Percentiles rank a stretch among this genome's conserved stretches.
Evolutionary conservation across 1,140 invertebrate genomes (phyloP).

Genomic region (Camponotus floridanus): DNA sequence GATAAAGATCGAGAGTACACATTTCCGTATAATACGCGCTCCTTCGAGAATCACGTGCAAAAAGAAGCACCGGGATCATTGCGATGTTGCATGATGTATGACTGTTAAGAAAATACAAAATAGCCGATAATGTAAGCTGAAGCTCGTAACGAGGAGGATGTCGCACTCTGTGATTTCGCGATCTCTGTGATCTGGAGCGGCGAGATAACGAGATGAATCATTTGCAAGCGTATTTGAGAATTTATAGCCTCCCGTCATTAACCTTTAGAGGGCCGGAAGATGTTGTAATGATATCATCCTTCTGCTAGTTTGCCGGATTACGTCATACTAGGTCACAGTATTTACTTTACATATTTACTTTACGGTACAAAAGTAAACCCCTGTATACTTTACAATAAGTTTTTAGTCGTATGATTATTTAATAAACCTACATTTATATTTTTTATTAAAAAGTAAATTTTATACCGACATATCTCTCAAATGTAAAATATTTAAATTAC

Average conservation of each 20-base stretch:
- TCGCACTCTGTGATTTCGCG: slow-evolving; percentile 28
- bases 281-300: not conserved
- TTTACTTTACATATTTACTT: not conserved
- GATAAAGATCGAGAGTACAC: slow-evolving; percentile 53
- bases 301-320: not conserved
- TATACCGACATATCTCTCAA: not conserved
- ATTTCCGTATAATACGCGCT: slow-evolving; percentile 49
- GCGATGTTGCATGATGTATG: slow-evolving; percentile 44
- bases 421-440: not conserved
- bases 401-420: not conserved
- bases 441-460: not conserved
- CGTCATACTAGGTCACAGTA: not conserved
- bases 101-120: slow-evolving; percentile 32
- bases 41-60: not conserved
- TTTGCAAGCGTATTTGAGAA: not conserved
- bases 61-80: slow-evolving; percentile 15
- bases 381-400: not conserved
- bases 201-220: slow-evolving; percentile 16
- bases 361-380: not conserved
- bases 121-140: slow-evolving; percentile 14
- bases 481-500: not conserved
- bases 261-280: slow-evolving; percentile 13
- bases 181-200: not conserved
- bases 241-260: slow-evolving; percentile 14
- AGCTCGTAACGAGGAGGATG: not conserved